Base-by-base conservation (phyloP, 2,797 vertebrate species). In the Enteromius argenteus region DNA sequence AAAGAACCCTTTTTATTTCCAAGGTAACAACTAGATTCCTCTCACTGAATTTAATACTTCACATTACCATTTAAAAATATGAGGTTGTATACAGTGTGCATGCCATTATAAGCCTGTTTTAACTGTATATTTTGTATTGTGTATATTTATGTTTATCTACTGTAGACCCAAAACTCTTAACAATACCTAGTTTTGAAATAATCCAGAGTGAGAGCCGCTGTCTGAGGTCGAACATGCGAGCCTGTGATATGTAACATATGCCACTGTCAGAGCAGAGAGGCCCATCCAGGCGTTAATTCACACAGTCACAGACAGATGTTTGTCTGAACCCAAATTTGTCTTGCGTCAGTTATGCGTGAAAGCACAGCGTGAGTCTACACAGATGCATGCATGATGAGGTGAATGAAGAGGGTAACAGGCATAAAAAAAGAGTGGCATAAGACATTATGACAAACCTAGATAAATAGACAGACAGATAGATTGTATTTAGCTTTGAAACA, bases 251-350 rank as follows among this genome's bases (percentile, higher is more conserved):
- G 30, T 5, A 75, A 37, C 76, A 79, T 74, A 86, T 74, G 58
- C 44, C 30, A 32, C 74, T 83, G 68, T 79, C 56, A 64, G 49
- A 30, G n/a, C 32, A 56, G 67, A 73, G 75, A 60, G 17, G 23
- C 30, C 19, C 27, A 68, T 35, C 30, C 27, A 46, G 60, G 46
- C 2, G 80, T 75, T 68, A 44, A 80, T 86, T 74, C 19, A 66
- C 60, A 73, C 21, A 39, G 76, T 83, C 75, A 42, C 60, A n/a
- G 73, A 73, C 85, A 86, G 68, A 79, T 83, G 80, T 68, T 74
- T 19, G 53, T 67, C 60, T 66, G 37, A 77, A 69, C 35, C 75
- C 56, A 67, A 73, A 68, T 69, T 62, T 74, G 30, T 69, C 30
- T 60, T 68, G n/a, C 32, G 7, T 71, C 73, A 46, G 75, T 86